phyloP scores from a whole-genome alignment of 1,140 invertebrate species.

The Panulirus ornatus region DNA sequence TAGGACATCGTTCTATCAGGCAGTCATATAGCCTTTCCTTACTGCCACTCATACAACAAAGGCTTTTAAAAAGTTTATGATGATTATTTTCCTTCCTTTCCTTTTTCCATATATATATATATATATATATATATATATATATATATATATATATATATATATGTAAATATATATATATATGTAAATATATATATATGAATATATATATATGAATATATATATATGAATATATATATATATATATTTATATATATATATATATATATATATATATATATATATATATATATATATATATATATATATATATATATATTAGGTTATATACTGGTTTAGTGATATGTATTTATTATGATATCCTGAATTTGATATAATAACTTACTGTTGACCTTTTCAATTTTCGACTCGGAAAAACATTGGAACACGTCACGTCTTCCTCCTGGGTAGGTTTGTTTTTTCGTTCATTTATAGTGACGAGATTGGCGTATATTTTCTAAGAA shows the following conservation, averaged over 20 bases:
- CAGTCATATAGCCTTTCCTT: too few relatives aligned
- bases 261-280: conserved; percentile 45
- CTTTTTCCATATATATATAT: too few relatives aligned
- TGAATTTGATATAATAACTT: neutral
- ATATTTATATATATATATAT: conserved; percentile 45
- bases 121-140: conserved; percentile 15
- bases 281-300: conserved; percentile 45
- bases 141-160: conserved; percentile 6
- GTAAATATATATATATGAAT: neutral
- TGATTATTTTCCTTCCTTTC: neutral
- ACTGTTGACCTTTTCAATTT: neutral
- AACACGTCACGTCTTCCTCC: neutral
- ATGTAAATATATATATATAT: too few relatives aligned
- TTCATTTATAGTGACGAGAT: neutral
- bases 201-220: conserved; percentile 13
- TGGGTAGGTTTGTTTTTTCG: neutral
- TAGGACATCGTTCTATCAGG: too few relatives aligned
- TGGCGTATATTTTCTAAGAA: too few relatives aligned
- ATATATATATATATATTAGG: conserved; percentile 7
- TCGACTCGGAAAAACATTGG: neutral
- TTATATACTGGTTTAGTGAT: neutral
- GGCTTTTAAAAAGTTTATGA: too few relatives aligned
- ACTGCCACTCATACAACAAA: too few relatives aligned
- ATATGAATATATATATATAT: conserved; percentile 20
- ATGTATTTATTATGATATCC: neutral